Evolutionary conservation across 1,140 invertebrate species (phyloP).

Genomic region (Sminthurinus signatus): DNA sequence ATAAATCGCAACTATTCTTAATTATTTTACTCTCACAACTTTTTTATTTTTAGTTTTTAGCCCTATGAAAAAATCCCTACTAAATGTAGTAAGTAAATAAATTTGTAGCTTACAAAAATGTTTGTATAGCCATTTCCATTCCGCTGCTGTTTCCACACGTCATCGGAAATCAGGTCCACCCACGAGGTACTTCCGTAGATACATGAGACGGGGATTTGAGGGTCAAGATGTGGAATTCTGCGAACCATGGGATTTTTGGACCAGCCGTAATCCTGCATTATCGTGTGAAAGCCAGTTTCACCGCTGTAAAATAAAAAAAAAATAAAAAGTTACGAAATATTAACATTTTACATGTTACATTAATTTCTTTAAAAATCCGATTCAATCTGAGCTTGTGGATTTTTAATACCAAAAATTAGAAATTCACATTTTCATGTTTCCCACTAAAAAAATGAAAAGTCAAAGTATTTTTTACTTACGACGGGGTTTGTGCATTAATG

Average conservation of each 20-base stretch:
- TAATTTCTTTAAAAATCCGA: too few species aligned
- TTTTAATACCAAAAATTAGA: too few species aligned
- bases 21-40: too few species aligned
- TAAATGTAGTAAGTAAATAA: neutral
- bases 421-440: too few species aligned
- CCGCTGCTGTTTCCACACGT: constrained; percentile 64
- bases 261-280: constrained; percentile 88
- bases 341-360: too few species aligned
- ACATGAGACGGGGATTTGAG: constrained; percentile 77
- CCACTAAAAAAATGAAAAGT: too few species aligned
- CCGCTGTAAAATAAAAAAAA: constrained; percentile 7
- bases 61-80: too few species aligned
- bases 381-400: too few species aligned
- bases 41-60: too few species aligned
- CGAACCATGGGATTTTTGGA: constrained; percentile 79
- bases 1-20: too few species aligned
- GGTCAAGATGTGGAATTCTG: constrained; percentile 50
- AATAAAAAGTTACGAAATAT: too few species aligned
- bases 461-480: constrained; percentile 52
- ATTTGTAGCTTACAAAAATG: constrained; percentile 55
- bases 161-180: constrained; percentile 62
- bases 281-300: constrained; percentile 53
- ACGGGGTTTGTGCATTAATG: constrained; percentile 87
- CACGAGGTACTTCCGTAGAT: constrained; percentile 87
- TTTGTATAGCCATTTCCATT: too few species aligned